phyloP scores from a whole-genome alignment of 2,113 vertebrate genomes.

The Alouatta palliata region DNA sequence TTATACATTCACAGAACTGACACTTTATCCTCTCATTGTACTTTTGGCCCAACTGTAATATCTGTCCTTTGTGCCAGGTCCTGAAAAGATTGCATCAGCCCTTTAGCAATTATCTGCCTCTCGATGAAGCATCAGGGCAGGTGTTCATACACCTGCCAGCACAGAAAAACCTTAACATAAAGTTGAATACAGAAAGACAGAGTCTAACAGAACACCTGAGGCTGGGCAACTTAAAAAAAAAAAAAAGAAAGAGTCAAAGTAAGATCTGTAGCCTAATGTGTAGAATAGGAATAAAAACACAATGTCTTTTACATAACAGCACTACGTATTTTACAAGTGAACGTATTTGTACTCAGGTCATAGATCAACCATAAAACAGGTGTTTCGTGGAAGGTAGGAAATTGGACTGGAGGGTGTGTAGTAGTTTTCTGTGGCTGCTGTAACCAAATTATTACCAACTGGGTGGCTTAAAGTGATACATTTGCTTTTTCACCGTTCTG shows the following conservation, averaged over 20 bases:
- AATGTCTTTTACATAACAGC: background rate
- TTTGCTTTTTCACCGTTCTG: background rate
- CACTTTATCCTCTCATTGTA: background rate
- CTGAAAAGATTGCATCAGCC: background rate
- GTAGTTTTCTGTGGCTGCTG: background rate
- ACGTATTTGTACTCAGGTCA: background rate
- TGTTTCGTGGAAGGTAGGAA: background rate
- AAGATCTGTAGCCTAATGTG: background rate
- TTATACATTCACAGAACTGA: background rate
- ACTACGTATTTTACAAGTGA: background rate
- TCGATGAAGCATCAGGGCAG: background rate
- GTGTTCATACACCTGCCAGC: background rate
- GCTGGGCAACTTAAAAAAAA: background rate
- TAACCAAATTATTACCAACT: background rate
- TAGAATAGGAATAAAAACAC: background rate
- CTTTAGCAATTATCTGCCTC: background rate
- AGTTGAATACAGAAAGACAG: background rate
- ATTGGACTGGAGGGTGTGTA: accelerated
- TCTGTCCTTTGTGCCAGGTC: background rate
- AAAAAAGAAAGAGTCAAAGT: background rate
- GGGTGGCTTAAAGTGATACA: background rate
- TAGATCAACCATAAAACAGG: background rate
- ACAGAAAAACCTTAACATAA: background rate
- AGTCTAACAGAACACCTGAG: too few species aligned
- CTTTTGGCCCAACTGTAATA: background rate